Evolutionary conservation across 2,888 invertebrate species (phyloP).

Genomic region (Ophioninae sp.): DNA sequence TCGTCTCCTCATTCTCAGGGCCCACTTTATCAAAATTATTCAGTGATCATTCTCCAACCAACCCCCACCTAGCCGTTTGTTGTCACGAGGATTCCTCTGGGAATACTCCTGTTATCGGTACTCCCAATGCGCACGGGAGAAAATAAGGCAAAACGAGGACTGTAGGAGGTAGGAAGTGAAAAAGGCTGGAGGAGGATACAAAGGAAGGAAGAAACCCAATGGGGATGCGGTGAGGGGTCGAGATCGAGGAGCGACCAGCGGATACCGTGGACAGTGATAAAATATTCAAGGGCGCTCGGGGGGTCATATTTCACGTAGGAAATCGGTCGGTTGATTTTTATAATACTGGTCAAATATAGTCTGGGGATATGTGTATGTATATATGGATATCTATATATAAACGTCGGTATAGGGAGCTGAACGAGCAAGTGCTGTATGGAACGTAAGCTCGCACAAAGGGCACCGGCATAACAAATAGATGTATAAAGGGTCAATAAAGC

Average conservation of each 20-base stretch:
- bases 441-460: constrained; percentile 78
- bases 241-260: constrained; percentile 57
- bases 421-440: constrained; percentile 68
- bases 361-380: constrained; percentile 73
- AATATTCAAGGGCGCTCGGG: constrained; percentile 79
- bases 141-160: constrained; percentile 50
- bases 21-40: background rate
- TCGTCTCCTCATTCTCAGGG: background rate
- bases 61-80: background rate
- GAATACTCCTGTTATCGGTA: constrained; percentile 36
- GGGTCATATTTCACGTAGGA: constrained; percentile 80
- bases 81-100: constrained; percentile 16
- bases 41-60: background rate
- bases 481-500: constrained; percentile 81
- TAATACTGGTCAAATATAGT: constrained; percentile 82
- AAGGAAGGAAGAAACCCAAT: constrained; percentile 46
- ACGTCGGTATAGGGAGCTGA: constrained; percentile 12
- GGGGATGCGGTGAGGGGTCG: constrained; percentile 55
- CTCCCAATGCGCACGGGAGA: constrained; percentile 37
- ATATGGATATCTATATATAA: background rate
- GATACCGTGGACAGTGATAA: constrained; percentile 79
- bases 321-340: constrained; percentile 82
- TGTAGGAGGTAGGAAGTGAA: constrained; percentile 37
- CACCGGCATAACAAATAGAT: constrained; percentile 81
- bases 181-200: constrained; percentile 62